A percentile compares a stretch with the other conserved stretches of the same genome.
Evolutionary conservation across 1,140 invertebrate species (phyloP).

Genomic region (Leptinotarsa lineolata): DNA sequence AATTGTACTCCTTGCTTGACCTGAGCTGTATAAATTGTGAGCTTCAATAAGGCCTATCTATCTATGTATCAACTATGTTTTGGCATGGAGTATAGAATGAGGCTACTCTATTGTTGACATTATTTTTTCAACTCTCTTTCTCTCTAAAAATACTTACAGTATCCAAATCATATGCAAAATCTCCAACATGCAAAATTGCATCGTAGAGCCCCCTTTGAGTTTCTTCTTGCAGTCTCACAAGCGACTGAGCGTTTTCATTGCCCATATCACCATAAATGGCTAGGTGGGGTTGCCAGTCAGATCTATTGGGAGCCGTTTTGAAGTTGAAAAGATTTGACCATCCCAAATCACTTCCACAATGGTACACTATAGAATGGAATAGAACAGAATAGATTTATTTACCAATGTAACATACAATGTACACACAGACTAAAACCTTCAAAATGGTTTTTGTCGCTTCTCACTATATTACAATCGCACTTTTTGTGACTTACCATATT

Average conservation of each 20-base stretch:
- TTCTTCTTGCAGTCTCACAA: slow-evolving; percentile 80
- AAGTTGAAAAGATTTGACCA: slow-evolving; percentile 83
- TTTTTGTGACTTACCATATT: slow-evolving; percentile 56
- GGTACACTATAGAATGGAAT: slow-evolving; percentile 67
- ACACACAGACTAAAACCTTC: not conserved
- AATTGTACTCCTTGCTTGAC: too few relatives aligned
- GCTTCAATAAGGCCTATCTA: too few relatives aligned
- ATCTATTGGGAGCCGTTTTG: slow-evolving; percentile 65
- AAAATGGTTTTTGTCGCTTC: not conserved
- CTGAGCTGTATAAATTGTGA: too few relatives aligned
- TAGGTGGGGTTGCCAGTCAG: slow-evolving; percentile 76
- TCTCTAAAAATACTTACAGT: slow-evolving; percentile 58
- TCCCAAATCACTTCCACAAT: slow-evolving; percentile 76
- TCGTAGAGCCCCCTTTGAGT: slow-evolving; percentile 81
- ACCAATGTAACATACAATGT: not conserved
- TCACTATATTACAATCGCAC: slow-evolving; percentile 14
- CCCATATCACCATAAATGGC: slow-evolving; percentile 93
- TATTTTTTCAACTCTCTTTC: too few relatives aligned
- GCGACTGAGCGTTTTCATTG: slow-evolving; percentile 83
- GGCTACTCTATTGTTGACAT: too few relatives aligned
- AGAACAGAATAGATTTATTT: not conserved
- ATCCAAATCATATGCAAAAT: slow-evolving; percentile 96
- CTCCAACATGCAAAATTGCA: slow-evolving; percentile 89
- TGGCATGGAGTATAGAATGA: too few relatives aligned
- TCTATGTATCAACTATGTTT: too few relatives aligned